Evolutionary conservation across 1,140 invertebrate genomes (phyloP).

Genomic region (Ostrea edulis): DNA sequence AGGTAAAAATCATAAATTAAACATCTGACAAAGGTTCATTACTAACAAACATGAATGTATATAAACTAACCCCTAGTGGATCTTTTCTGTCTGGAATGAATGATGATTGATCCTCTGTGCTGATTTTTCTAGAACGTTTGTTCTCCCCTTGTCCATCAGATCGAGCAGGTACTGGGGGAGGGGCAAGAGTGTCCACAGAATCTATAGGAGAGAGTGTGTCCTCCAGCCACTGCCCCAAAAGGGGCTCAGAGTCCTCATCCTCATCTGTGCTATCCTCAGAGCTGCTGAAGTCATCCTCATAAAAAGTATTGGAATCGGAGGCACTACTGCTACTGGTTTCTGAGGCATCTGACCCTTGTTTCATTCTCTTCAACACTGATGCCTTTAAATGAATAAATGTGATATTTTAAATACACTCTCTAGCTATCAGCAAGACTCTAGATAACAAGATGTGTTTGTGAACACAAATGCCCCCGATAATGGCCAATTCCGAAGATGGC

Average conservation of each 20-base stretch:
- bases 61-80: slow-evolving; percentile 88
- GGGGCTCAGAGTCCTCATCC: slow-evolving; percentile 92
- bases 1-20: neutral
- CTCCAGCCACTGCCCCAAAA: slow-evolving; percentile 95
- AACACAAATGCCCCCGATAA: too few relatives aligned
- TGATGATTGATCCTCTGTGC: slow-evolving; percentile 71
- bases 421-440: neutral
- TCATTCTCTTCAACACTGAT: slow-evolving; percentile 67
- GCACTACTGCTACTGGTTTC: slow-evolving; percentile 82
- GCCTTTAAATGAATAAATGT: slow-evolving; percentile 62
- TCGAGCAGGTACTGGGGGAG: slow-evolving; percentile 72
- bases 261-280: slow-evolving; percentile 93
- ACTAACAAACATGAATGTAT: neutral
- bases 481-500: too few relatives aligned
- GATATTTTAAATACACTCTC: neutral
- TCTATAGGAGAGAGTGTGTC: slow-evolving; percentile 90
- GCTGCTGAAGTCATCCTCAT: slow-evolving; percentile 93
- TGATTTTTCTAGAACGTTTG: slow-evolving; percentile 72
- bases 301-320: slow-evolving; percentile 95
- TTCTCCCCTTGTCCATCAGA: slow-evolving; percentile 70
- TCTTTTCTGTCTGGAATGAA: slow-evolving; percentile 94
- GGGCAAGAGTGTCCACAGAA: slow-evolving; percentile 61
- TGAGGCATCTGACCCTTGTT: slow-evolving; percentile 71
- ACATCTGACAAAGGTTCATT: neutral
- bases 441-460: too few relatives aligned